Evolutionary conservation across 1,140 invertebrate genomes (phyloP).

Genomic region (Hyposmocoma kahamanoa): DNA sequence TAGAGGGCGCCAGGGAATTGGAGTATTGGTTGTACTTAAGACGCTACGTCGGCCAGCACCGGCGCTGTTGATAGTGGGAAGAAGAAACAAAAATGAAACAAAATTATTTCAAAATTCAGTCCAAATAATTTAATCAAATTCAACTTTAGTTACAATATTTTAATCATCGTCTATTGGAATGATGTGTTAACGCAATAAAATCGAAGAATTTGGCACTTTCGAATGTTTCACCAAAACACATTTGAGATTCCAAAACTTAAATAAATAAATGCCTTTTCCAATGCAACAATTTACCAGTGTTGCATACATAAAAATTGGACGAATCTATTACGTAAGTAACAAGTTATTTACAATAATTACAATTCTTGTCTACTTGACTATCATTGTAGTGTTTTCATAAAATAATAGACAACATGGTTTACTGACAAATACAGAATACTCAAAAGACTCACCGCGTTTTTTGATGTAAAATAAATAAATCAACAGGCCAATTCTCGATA

Average conservation of each 20-base stretch:
- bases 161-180: slow-evolving; percentile 55
- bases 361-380: slow-evolving; percentile 18
- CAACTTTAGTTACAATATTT: slow-evolving; percentile 42
- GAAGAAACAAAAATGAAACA: slow-evolving; percentile 28
- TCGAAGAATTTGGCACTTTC: slow-evolving; percentile 57
- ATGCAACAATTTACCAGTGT: slow-evolving; percentile 21
- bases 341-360: slow-evolving; percentile 62
- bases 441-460: slow-evolving; percentile 5
- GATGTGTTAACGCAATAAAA: slow-evolving; percentile 34
- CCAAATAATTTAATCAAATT: slow-evolving; percentile 49
- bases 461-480: slow-evolving; percentile 16
- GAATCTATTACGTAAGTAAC: slow-evolving; percentile 45
- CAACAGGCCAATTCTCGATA: background rate
- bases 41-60: too few relatives aligned
- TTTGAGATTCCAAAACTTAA: slow-evolving; percentile 42
- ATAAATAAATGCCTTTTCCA: slow-evolving; percentile 53
- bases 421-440: too few relatives aligned
- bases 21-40: too few relatives aligned
- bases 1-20: too few relatives aligned
- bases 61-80: too few relatives aligned
- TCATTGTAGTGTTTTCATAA: too few relatives aligned
- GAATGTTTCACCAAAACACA: slow-evolving; percentile 25
- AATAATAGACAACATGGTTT: too few relatives aligned
- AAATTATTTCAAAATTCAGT: slow-evolving; percentile 49
- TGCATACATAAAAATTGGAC: slow-evolving; percentile 32